Base-by-base conservation (phyloP, 2,888 invertebrate species). In the Watsonalla cultraria region DNA sequence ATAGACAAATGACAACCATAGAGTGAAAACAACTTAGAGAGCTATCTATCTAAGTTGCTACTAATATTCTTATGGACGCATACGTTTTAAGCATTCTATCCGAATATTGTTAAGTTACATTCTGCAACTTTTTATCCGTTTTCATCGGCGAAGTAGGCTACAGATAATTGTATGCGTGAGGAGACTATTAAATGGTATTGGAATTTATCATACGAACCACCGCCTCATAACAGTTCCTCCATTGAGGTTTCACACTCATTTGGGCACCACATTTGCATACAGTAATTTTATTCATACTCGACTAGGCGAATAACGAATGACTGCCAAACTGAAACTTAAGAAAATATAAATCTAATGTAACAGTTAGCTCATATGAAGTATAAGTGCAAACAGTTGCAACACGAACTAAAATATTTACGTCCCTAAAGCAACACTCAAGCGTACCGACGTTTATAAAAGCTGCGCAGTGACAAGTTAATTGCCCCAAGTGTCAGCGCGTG, bases 381-480 rank as follows among this genome's bases (percentile, higher is more conserved):
- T 37, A 37, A 9, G 37, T 37, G 37, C 37, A 2, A 1, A 37
- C 37, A 37, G 37, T 37, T 24, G 24, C 24, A 24, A 24, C 24
- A 24, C 24, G 2, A 24, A 24, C 24, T 4, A 24, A 24, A 58
- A 61, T 65, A 61, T 65, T 66, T 57, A 64, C 63, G 56, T 60
- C 52, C 50, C 51, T 56, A 37, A 24, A 24, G 24, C 59, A 64
- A 61, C 61, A 46, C 47, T 47, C n/a, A 24, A 48, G 35, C 7
- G 8, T 63, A 66, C 68, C 70, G 68, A 70, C 64, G 68, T 64
- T 78, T 72, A 75, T 42, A 42, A 42, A 42, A 71, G 64, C 61
- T 63, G 62, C 56, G 62, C 66, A 78, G 66, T 81, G 86, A 88
- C 86, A 87, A 80, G 67, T 84, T 86, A 82, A 86, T 87, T 80